Percentiles rank a stretch among this genome's conserved stretches.
Conservation (phyloP, 2,888 invertebrate species). For the Kuschelorhynchus macadamiae region DNA sequence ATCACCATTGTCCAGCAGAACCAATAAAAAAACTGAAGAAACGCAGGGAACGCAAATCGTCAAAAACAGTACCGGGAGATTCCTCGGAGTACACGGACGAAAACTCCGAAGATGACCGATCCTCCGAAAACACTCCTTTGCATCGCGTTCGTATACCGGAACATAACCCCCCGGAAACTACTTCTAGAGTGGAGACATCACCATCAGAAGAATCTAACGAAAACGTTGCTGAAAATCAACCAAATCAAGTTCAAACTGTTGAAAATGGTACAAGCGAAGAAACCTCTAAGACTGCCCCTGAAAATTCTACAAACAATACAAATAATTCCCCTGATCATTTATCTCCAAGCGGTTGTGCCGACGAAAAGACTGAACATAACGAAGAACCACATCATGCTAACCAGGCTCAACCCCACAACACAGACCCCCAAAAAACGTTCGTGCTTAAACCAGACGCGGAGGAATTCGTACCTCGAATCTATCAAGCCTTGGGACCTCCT, state of each 20-base stretch:
- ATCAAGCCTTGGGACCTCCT: slow-evolving; percentile 57
- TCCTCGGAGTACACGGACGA: slow-evolving; percentile 59
- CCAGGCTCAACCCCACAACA: slow-evolving; percentile 25
- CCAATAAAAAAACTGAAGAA: slow-evolving; percentile 57
- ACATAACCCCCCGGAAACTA: neutral
- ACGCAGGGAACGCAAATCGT: slow-evolving; percentile 58
- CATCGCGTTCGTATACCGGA: slow-evolving; percentile 7
- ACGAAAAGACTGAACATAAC: slow-evolving; percentile 47
- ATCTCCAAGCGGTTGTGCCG: slow-evolving; percentile 42
- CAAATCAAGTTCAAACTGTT: slow-evolving; percentile 9
- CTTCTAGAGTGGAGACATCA: slow-evolving; percentile 20
- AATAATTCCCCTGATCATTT: slow-evolving; percentile 11
- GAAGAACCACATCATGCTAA: slow-evolving; percentile 14
- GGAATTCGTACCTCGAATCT: slow-evolving; percentile 67
- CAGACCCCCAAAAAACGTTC: slow-evolving; percentile 34
- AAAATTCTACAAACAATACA: slow-evolving; percentile 12
- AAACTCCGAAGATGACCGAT: slow-evolving; percentile 33
- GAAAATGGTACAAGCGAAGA: slow-evolving; percentile 11
- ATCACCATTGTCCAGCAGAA: slow-evolving; percentile 32
- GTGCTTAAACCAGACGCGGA: slow-evolving; percentile 67
- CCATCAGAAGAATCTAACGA: neutral
- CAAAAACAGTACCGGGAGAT: slow-evolving; percentile 54
- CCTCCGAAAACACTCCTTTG: slow-evolving; percentile 1
- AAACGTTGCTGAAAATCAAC: slow-evolving; percentile 2
- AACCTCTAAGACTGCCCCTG: slow-evolving; percentile 25